Evolutionary conservation across 1,140 invertebrate species (phyloP).

Genomic region (Wasmannia auropunctata): DNA sequence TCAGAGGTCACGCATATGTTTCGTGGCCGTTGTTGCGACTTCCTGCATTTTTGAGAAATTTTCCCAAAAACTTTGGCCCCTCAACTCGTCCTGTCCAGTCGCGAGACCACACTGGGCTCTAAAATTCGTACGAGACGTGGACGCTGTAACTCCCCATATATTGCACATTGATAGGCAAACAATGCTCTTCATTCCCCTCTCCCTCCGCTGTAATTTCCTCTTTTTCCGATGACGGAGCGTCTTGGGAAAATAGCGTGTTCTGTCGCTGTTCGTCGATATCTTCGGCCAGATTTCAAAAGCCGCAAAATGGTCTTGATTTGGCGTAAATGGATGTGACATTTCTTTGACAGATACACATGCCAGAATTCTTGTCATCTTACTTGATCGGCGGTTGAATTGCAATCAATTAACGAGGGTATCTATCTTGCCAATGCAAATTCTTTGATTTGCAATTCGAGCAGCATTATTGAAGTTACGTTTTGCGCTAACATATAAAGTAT

Average conservation of each 20-base stretch:
- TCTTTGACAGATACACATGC: background rate
- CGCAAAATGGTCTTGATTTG: background rate
- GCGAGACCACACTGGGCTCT: constrained; percentile 1
- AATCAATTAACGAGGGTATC: background rate
- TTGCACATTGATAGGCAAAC: background rate
- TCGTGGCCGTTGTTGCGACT: constrained; percentile 65
- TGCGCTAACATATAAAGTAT: background rate
- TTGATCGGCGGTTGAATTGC: constrained; percentile 33
- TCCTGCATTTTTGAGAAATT: constrained; percentile 65
- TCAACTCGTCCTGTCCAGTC: constrained; percentile 19
- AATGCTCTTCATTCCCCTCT: background rate
- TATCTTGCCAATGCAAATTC: background rate
- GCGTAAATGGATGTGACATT: background rate
- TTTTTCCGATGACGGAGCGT: background rate
- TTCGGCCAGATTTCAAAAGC: background rate
- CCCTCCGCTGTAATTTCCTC: background rate
- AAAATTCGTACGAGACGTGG: background rate
- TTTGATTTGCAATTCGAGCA: background rate
- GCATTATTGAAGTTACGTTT: background rate
- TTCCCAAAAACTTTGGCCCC: constrained; percentile 76
- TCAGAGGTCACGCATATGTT: constrained; percentile 82
- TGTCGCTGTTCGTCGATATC: background rate
- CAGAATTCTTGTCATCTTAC: background rate
- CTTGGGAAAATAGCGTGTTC: constrained; percentile 36
- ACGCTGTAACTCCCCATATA: background rate